These are phyloP conservation scores for Drosophila fulvimacula DNA, from an alignment of 2,888 invertebrate species.

Conservation along the genomic window DNA sequence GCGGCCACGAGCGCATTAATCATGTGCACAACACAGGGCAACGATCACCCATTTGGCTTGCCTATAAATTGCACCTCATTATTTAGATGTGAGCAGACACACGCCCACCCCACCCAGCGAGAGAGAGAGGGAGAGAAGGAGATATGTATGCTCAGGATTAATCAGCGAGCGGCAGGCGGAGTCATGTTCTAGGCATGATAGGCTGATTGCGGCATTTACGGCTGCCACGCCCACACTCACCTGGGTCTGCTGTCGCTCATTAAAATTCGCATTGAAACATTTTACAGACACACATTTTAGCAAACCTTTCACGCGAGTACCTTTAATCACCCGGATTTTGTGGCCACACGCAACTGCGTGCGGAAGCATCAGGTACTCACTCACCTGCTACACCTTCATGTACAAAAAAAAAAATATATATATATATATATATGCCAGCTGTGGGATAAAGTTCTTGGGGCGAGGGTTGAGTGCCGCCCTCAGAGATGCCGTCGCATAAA, in stretches of 20 bases:
- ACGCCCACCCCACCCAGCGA: conserved; percentile 4
- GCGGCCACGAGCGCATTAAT: conserved; percentile 46
- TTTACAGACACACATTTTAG: conserved; percentile 63
- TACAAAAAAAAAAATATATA: too few relatives aligned
- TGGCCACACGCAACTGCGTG: conserved; percentile 46
- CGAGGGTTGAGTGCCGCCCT: background rate
- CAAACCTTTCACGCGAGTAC: conserved; percentile 58
- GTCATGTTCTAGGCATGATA: conserved; percentile 33
- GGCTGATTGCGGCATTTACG: conserved; percentile 67
- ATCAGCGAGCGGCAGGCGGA: conserved; percentile 9
- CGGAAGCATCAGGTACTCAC: conserved; percentile 8
- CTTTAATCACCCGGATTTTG: conserved; percentile 71
- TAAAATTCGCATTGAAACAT: conserved; percentile 72
- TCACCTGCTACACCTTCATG: too few relatives aligned
- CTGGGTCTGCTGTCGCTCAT: conserved; percentile 53
- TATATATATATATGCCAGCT: conserved; percentile 42
- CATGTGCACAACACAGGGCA: conserved; percentile 20
- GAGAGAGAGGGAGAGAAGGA: background rate
- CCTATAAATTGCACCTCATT: conserved; percentile 50
- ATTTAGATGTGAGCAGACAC: conserved; percentile 36
- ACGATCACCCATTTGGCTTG: conserved; percentile 33
- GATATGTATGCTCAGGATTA: background rate
- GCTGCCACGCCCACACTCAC: conserved; percentile 16
- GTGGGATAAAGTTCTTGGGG: conserved; percentile 25
- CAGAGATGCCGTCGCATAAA: conserved; percentile 54